Evolutionary conservation across 2,888 invertebrate genomes (phyloP).

Genomic region (Cryptosula pallasiana): DNA sequence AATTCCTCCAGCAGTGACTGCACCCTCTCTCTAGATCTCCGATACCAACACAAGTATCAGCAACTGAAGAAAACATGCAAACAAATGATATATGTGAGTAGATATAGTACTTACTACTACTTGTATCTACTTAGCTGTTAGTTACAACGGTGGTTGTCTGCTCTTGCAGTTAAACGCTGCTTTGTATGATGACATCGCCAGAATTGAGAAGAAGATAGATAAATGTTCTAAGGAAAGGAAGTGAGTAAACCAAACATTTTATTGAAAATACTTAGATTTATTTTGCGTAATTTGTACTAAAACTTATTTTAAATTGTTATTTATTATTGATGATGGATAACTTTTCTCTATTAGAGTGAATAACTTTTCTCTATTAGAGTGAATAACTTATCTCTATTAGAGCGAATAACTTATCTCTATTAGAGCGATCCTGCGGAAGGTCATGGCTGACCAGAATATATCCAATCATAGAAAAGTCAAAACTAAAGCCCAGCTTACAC

Average conservation of each 20-base stretch:
- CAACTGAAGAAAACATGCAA: conserved; percentile 49
- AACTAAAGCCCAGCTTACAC: not conserved
- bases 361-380: too few species aligned
- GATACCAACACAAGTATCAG: conserved; percentile 48
- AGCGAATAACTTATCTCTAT: too few species aligned
- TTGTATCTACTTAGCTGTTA: not conserved
- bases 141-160: not conserved
- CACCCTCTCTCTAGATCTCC: conserved; percentile 24
- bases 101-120: not conserved
- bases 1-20: not conserved
- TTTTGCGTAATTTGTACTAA: not conserved
- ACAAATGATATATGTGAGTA: conserved; percentile 53
- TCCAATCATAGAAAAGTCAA: not conserved
- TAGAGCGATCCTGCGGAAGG: not conserved
- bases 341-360: too few species aligned
- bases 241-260: conserved; percentile 30
- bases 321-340: not conserved
- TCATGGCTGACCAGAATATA: conserved; percentile 20
- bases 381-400: too few species aligned
- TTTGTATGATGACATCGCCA: conserved; percentile 79
- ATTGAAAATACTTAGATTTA: not conserved
- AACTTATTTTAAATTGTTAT: not conserved
- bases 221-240: conserved; percentile 75
- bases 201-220: conserved; percentile 74
- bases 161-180: conserved; percentile 55